Percentiles rank a stretch among this genome's conserved stretches.
Conservation (phyloP, 2,888 invertebrate genomes). For the Drosophila hamatofila region DNA sequence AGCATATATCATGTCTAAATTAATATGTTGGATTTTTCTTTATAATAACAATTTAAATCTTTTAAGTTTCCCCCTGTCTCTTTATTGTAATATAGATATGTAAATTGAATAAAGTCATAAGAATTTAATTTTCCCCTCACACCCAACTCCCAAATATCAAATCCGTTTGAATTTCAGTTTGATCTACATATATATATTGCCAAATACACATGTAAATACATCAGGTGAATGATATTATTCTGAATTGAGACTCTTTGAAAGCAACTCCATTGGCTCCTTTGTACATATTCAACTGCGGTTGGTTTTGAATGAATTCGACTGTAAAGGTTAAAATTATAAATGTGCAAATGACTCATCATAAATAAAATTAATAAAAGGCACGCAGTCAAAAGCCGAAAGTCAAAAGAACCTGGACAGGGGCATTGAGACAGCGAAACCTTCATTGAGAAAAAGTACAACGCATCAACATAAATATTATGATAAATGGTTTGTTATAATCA, state of each 20-base stretch:
- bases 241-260: slow-evolving; percentile 26
- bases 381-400: slow-evolving; percentile 30
- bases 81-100: not conserved
- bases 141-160: not conserved
- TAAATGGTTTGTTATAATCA: slow-evolving; percentile 84
- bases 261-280: slow-evolving; percentile 43
- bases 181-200: slow-evolving; percentile 29
- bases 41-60: too few species aligned
- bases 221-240: slow-evolving; percentile 24
- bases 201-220: slow-evolving; percentile 4
- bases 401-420: slow-evolving; percentile 28
- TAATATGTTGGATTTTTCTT: too few species aligned
- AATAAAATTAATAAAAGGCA: slow-evolving; percentile 84
- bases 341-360: slow-evolving; percentile 85
- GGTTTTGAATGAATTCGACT: slow-evolving; percentile 82
- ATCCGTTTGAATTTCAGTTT: slow-evolving; percentile 23
- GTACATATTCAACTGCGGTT: slow-evolving; percentile 36
- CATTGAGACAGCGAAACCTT: slow-evolving; percentile 53
- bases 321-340: slow-evolving; percentile 84
- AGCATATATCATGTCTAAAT: not conserved
- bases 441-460: slow-evolving; percentile 84
- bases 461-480: slow-evolving; percentile 85
- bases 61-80: not conserved
- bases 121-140: slow-evolving; percentile 17
- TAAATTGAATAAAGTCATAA: slow-evolving; percentile 17